Evolutionary conservation across 2,797 vertebrate genomes (phyloP).

Genomic region (Tarsius wallacei): DNA sequence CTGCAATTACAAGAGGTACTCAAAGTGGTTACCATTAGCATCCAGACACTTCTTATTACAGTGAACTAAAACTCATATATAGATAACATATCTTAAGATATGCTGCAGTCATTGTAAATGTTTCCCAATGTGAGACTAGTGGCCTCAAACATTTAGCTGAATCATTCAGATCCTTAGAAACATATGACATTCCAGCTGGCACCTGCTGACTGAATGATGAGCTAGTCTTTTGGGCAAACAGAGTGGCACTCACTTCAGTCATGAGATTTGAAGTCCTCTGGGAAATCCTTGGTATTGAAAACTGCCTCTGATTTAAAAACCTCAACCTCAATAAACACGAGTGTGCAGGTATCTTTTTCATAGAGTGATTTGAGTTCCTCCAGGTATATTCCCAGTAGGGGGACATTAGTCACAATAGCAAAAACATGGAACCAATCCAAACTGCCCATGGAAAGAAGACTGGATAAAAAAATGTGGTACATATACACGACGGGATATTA

Average conservation of each 20-base stretch:
- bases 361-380: too few relatives aligned
- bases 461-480: too few relatives aligned
- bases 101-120: neutral
- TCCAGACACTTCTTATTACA: too few relatives aligned
- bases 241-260: neutral
- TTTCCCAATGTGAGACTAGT: neutral
- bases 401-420: too few relatives aligned
- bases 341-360: too few relatives aligned
- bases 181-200: neutral
- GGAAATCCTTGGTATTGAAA: neutral
- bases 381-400: too few relatives aligned
- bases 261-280: neutral
- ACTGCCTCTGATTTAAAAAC: neutral
- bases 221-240: neutral
- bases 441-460: too few relatives aligned
- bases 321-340: neutral
- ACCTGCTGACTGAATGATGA: neutral
- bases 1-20: too few relatives aligned
- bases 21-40: too few relatives aligned
- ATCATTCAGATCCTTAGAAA: neutral
- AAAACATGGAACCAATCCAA: too few relatives aligned
- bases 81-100: neutral
- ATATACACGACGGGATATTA: too few relatives aligned
- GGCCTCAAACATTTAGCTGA: neutral
- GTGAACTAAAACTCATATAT: too few relatives aligned